Evolutionary conservation across 2,888 invertebrate species (phyloP).

Genomic region (Eristalinus aeneus): DNA sequence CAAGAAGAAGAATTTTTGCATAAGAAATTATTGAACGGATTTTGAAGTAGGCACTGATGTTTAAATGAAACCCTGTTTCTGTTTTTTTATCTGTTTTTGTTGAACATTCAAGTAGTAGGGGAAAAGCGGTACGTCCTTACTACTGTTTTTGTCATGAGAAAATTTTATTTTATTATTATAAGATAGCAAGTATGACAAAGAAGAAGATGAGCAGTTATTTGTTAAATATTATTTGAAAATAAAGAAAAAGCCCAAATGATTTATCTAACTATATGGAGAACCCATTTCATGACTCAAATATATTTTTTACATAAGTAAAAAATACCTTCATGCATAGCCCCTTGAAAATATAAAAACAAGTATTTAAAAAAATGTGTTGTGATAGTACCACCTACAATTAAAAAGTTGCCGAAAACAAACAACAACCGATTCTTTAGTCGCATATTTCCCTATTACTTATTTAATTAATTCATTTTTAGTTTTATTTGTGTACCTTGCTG

Average conservation of each 20-base stretch:
- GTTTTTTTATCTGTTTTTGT: too few species aligned
- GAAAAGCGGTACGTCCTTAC: too few species aligned
- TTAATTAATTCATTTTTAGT: too few species aligned
- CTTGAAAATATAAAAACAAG: neutral
- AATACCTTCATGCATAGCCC: neutral
- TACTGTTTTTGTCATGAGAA: too few species aligned
- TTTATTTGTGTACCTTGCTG: neutral
- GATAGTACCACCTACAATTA: conserved; percentile 28
- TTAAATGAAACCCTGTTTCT: neutral
- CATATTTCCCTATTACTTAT: neutral
- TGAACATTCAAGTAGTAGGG: too few species aligned
- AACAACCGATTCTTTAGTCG: neutral
- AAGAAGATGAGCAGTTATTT: too few species aligned
- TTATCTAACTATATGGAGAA: neutral
- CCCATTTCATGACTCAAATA: neutral
- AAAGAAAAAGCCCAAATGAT: neutral
- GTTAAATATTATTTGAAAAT: too few species aligned
- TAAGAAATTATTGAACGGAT: conserved; percentile 2
- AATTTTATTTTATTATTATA: too few species aligned
- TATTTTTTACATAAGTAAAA: neutral
- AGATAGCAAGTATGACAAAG: too few species aligned
- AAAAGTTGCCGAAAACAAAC: conserved; percentile 17
- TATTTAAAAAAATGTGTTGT: conserved; percentile 3
- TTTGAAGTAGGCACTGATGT: neutral
- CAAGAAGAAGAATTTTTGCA: neutral